Conservation (phyloP, 2,113 vertebrate genomes). For the Tricholaema leucomelas region DNA sequence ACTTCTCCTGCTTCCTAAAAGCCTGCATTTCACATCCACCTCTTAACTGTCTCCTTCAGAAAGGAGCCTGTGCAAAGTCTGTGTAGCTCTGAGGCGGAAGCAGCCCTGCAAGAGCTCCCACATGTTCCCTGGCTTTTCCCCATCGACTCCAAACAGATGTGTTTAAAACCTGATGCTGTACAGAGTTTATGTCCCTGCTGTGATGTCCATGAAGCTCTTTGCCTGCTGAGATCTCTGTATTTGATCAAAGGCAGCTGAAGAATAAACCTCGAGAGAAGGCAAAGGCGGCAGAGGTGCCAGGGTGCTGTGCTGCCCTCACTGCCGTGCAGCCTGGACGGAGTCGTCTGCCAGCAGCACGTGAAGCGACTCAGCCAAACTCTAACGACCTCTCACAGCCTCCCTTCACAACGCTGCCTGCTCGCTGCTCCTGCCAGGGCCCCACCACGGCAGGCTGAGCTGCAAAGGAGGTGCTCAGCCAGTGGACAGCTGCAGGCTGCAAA, state of each 20-base stretch:
- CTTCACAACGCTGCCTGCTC: neutral
- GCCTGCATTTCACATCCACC: neutral
- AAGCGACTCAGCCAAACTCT: neutral
- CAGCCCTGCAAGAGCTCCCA: neutral
- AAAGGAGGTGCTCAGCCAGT: neutral
- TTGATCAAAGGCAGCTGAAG: neutral
- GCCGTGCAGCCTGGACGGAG: neutral
- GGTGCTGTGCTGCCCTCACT: neutral
- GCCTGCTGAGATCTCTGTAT: neutral
- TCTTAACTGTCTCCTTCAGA: neutral
- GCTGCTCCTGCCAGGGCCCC: neutral
- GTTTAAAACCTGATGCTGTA: constrained; percentile 7
- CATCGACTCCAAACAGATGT: neutral
- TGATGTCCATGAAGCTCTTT: constrained; percentile 4
- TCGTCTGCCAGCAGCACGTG: neutral
- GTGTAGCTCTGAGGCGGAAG: neutral
- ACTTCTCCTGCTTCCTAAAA: neutral
- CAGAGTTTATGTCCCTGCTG: neutral
- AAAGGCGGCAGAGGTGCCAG: neutral
- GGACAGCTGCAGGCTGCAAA: neutral
- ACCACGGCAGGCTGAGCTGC: neutral
- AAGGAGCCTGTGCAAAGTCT: too few species aligned
- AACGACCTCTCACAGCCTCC: neutral
- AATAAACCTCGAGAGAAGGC: neutral
- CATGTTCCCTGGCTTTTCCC: neutral